These are phyloP conservation scores for Capreolus pygargus DNA, from an alignment of 2,113 vertebrate genomes.

Conservation along the genomic window DNA sequence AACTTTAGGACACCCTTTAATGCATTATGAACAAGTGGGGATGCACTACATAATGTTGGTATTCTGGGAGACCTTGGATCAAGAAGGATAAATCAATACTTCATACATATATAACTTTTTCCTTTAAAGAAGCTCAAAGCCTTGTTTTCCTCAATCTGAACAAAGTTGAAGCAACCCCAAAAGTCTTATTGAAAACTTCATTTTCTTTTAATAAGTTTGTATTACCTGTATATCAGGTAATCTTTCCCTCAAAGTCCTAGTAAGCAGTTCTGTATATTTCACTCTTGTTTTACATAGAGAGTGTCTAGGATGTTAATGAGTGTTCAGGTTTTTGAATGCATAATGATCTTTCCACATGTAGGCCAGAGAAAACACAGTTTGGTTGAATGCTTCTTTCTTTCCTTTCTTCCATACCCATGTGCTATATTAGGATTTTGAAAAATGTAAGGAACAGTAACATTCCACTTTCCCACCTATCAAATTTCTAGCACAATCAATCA, in stretches of 20 bases:
- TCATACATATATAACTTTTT: conserved; percentile 17
- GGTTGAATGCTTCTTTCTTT: neutral
- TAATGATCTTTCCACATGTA: neutral
- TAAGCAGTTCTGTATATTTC: neutral
- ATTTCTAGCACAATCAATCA: neutral
- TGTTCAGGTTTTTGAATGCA: neutral
- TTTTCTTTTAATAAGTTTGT: conserved; percentile 15
- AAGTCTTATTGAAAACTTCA: conserved; percentile 6
- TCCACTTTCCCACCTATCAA: neutral
- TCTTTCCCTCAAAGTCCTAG: neutral
- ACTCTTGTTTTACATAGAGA: neutral
- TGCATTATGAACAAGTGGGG: conserved; percentile 40
- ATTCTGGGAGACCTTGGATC: neutral
- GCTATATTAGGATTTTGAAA: neutral
- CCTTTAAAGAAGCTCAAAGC: conserved; percentile 8
- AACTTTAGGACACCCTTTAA: conserved; percentile 31
- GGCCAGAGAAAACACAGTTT: neutral
- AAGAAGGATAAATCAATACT: conserved; percentile 35
- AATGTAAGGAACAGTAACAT: neutral
- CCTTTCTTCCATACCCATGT: neutral
- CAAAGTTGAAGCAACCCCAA: neutral
- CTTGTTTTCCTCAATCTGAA: conserved; percentile 34
- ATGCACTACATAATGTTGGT: neutral
- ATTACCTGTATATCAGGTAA: neutral
- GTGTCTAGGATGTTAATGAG: neutral